These are phyloP conservation scores for Anhinga rufa DNA, from an alignment of 2,113 vertebrate genomes.

Conservation along the genomic window DNA sequence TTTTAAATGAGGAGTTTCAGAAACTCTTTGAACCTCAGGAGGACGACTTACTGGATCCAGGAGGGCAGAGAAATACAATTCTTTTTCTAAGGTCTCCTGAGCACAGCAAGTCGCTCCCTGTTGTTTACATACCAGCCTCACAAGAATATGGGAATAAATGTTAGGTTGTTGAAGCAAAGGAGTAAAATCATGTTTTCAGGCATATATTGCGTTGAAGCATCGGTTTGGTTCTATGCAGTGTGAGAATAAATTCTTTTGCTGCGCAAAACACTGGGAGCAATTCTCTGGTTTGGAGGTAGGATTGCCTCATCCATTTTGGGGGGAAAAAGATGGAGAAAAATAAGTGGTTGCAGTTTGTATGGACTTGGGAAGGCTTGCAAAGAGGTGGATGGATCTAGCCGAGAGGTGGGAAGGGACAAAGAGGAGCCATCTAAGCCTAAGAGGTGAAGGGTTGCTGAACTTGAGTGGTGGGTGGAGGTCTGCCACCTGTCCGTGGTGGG, in stretches of 20 bases:
- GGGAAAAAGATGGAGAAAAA: neutral
- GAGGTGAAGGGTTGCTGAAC: neutral
- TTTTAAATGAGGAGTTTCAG: neutral
- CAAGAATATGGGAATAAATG: neutral
- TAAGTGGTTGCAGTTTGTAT: neutral
- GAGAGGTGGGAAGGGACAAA: neutral
- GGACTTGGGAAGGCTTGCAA: neutral
- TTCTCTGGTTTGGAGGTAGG: neutral
- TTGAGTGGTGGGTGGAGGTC: neutral
- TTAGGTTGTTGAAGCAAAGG: neutral
- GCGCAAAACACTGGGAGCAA: neutral
- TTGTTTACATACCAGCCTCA: constrained; percentile 21
- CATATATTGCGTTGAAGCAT: neutral
- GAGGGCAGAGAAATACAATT: neutral
- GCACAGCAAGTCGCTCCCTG: neutral
- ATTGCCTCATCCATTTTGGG: neutral
- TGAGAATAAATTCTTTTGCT: neutral
- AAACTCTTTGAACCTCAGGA: neutral
- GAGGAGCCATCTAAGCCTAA: neutral
- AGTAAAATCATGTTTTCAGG: neutral
- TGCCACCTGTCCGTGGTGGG: neutral
- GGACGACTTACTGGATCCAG: neutral
- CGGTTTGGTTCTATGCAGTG: neutral
- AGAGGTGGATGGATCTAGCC: neutral
- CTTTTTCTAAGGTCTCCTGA: constrained; percentile 34